Base-by-base conservation (phyloP, 2,888 invertebrate species). In the Autographa pulchrina region DNA sequence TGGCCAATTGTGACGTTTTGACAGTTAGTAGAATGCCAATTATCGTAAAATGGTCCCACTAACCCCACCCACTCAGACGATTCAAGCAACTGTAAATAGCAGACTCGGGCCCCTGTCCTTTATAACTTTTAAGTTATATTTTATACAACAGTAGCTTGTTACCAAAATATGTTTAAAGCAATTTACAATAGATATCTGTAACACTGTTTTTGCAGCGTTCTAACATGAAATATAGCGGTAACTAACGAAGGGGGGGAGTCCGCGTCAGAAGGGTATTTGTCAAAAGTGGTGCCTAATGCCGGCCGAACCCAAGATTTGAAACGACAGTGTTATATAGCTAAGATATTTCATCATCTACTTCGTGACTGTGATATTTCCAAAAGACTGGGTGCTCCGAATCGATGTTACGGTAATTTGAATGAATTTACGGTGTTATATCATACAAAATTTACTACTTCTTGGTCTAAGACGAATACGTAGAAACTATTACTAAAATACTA, bases 271-370 rank as follows among this genome's bases (percentile, higher is more conserved):
- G 73, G 72, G 66, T 68, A 85, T 86, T 84, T 80, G 82, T 82
- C 82, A 79, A 83, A 74, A 78, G 72, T 68, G 78, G 72, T 79
- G 74, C 76, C 76, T 72, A 78, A 71, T 66, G 74, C 68, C 77
- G 75, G 74, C 75, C 74, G 72, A 68, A 72, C 72, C 70, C 83
- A 81, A 79, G 81, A 80, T 84, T 82, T 81, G 70, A 70, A 77
- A 62, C 70, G 87, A 87, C 87, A 85, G 81, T 87, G 86, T 83
- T 85, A 77, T 81, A 83, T 85, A 65, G 78, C 70, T 14, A 66
- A 68, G 75, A 83, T 87, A 87, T 84, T 83, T 88, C 87, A 85
- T 85, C 84, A 82, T 84, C 76, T 80, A 65, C 62, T 68, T 70
- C 67, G 68, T 62, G 72, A 82, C 72, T 75, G 74, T 63, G 73